Evolutionary conservation across 2,797 vertebrate genomes (phyloP), one percentile per base, ranked within the genome.

Genomic region (Halcyon chelicuti): DNA sequence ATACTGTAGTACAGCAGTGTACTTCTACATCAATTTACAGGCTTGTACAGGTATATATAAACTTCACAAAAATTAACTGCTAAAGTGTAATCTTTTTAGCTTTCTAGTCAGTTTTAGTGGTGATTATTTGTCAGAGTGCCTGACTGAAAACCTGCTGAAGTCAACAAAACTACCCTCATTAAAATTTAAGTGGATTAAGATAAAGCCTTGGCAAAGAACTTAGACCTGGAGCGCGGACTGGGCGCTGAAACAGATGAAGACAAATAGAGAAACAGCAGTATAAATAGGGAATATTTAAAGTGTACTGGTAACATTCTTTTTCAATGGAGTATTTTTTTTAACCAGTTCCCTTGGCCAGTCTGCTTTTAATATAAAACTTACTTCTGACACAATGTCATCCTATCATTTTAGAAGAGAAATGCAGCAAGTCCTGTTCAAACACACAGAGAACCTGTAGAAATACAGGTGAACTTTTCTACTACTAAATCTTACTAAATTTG

Each of bases 401-500:
- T 82, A 68, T 2, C 71, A 68, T 77, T 94, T 90, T 70, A 92
- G 65, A 79, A 78, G 61, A 92, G 46, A 95, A 89, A 87, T 62
- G 51, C 58, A 93, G 46, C 55, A 78, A 91, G 62, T 91, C 42
- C 63, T 13, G 7, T 87, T 80, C 73, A 95, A 91, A 87, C 33
- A 94, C 46, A 80, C 28, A 91, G 16, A 94, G 62, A 91, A 88
- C 33, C 76, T 78, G 66, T 73, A 94, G 71, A 92, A 92, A 90
- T 14, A 92, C 39, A 95, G 47, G 20, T 73, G 46, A 95, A 92
- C 46, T 96, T 95, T 94, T 83, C 92, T 82, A 84, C 67, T 82
- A 84, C 86, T 90, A 88, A 74, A 68, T 90, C 98, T 98, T 97
- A 98, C 98, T 98, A 91, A 98, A 98, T 97, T 95, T 98, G 97